Percentiles rank a stretch among this genome's conserved stretches.
Conservation (phyloP, 2,113 vertebrate genomes). For the Antechinus stuartii region DNA sequence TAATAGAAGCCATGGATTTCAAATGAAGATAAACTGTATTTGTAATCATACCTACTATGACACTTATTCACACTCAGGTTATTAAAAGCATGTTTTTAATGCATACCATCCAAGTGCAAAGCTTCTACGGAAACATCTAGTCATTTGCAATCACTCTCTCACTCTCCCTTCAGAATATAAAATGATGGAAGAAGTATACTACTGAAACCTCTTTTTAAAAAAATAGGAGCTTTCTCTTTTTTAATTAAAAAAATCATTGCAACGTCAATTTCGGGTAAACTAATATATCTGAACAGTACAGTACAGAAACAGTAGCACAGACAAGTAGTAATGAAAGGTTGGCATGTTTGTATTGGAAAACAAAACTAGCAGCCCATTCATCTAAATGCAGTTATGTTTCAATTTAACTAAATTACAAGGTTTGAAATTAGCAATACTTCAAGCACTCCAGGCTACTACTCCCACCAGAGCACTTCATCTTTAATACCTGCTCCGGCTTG, state of each 20-base stretch:
- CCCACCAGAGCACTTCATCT: conserved; percentile 75
- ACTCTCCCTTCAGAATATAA: conserved; percentile 4
- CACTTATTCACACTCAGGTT: conserved; percentile 54
- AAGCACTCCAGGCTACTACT: conserved; percentile 64
- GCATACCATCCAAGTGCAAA: background rate
- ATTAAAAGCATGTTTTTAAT: conserved; percentile 43
- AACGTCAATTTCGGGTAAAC: conserved; percentile 36
- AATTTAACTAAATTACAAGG: conserved; percentile 81
- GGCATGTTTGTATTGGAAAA: conserved; percentile 75
- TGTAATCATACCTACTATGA: conserved; percentile 77
- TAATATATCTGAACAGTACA: conserved; percentile 62
- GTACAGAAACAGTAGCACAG: conserved; percentile 55
- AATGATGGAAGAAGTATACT: conserved; percentile 3
- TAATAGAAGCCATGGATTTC: conserved; percentile 73
- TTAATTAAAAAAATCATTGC: background rate
- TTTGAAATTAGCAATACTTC: conserved; percentile 79
- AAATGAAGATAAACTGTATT: conserved; percentile 77
- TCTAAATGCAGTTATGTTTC: conserved; percentile 81
- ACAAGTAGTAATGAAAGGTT: conserved; percentile 78
- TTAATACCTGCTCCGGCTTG: conserved; percentile 70
- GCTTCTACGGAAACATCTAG: conserved; percentile 9
- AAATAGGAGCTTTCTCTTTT: fast-evolving
- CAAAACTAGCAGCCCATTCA: conserved; percentile 75
- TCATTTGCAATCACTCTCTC: conserved; percentile 4
- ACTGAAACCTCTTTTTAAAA: background rate